These are phyloP conservation scores for Caenorhabditis afra DNA, from an alignment of 2,888 invertebrate species.

Conservation along the genomic window DNA sequence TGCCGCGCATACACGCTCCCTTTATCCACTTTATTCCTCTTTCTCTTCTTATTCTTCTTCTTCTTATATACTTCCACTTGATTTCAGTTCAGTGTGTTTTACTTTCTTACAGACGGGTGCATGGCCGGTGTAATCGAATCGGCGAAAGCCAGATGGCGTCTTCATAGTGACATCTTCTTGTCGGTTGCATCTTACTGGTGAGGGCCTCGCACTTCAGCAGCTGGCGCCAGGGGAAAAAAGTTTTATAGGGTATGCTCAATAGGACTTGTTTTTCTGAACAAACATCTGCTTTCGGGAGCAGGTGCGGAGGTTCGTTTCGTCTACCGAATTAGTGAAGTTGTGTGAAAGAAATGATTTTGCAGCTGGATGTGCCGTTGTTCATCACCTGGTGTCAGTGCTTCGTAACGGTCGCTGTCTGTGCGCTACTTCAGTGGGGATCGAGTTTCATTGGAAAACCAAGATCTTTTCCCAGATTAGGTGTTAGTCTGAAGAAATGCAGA, in stretches of 20 bases:
- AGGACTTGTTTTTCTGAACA: slow-evolving; percentile 83
- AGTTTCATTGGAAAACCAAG: slow-evolving; percentile 78
- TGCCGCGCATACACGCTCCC: no score
- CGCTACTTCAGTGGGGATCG: slow-evolving; percentile 82
- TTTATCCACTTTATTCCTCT: no score
- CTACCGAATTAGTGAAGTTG: not conserved
- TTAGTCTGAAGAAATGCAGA: slow-evolving; percentile 83
- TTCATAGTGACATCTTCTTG: slow-evolving; percentile 22
- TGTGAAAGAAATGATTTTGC: slow-evolving; percentile 48
- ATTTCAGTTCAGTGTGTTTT: no score
- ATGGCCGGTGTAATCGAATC: slow-evolving; percentile 5
- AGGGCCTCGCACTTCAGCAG: slow-evolving; percentile 3
- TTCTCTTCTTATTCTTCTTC: no score
- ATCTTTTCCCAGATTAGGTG: slow-evolving; percentile 87
- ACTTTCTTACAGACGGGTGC: no score
- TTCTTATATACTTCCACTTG: no score
- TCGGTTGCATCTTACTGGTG: slow-evolving; percentile 72
- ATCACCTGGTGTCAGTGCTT: slow-evolving; percentile 97
- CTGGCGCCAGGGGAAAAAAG: slow-evolving; percentile 1
- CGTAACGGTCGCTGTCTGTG: slow-evolving; percentile 85
- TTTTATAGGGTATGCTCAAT: slow-evolving; percentile 82
- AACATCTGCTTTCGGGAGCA: slow-evolving; percentile 82
- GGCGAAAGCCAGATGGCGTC: slow-evolving; percentile 2
- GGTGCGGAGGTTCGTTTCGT: slow-evolving; percentile 81
- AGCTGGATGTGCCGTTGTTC: slow-evolving; percentile 93